Base-by-base conservation (phyloP, 2,888 invertebrate species). In the Dryococelus australis region DNA sequence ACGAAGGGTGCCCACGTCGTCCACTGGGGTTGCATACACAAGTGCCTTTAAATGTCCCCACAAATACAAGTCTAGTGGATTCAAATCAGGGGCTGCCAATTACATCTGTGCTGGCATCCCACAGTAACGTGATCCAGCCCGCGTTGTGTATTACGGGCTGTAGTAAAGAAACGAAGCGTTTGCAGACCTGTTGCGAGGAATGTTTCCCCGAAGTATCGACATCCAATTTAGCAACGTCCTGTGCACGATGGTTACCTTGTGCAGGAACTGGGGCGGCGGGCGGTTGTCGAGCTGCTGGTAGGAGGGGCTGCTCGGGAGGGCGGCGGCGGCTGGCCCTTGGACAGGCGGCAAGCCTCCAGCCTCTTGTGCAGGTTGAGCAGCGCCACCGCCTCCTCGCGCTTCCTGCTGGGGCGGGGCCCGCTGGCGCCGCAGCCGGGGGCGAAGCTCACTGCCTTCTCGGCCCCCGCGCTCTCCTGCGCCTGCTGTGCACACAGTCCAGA, bases 321-420 rank as follows among this genome's bases (percentile, higher is more conserved):
- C 91, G 91, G 93, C 90, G 93, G 80, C 80, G 79, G 81, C 93
- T 92, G 92, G 8, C 93, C 91, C 93, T 95, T 90, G 89, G 93
- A 91, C 92, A 95, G 89, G 93, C 94, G 92, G 86, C 93, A 93
- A 89, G 93, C 93, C 90, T 94, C 94, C 85, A 96, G 95, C 90
- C 96, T 94, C 91, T 95, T 95, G 90, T 95, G 93, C 87, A 96
- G 93, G 92, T 96, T 96, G 90, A 95, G 95, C 91, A 96, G 93
- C 79, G 95, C 95, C 85, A 93, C 93, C 88, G 95, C 94, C 92
- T 96, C 96, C 92, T 96, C 96, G 78, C 96, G 93, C 89, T 93
- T 93, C 89, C 94, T 93, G 89, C 95, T 94, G 83, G 96, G 96
- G 28, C 85, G 86, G 90, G 95, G 95, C 90, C 95, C 94, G 90